These are phyloP conservation scores for Heliangelus exortis DNA, from an alignment of 2,797 vertebrate species.

Conservation along the genomic window DNA sequence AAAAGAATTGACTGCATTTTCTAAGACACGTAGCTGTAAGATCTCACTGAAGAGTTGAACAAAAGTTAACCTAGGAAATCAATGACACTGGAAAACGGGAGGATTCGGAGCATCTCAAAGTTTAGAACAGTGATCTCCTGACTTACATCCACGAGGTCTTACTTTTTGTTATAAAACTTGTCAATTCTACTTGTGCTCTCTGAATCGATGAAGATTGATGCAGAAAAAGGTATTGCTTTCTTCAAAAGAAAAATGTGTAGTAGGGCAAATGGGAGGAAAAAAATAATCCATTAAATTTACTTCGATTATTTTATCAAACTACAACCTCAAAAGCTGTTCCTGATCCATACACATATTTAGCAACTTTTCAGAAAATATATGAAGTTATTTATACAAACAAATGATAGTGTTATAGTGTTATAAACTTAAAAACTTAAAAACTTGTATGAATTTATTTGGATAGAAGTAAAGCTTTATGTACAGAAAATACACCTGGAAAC, in stretches of 20 bases:
- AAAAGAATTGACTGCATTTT: background rate
- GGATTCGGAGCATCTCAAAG: background rate
- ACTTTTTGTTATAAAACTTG: background rate
- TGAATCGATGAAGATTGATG: background rate
- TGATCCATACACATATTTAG: background rate
- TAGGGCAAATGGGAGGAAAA: background rate
- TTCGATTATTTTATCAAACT: background rate
- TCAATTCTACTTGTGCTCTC: background rate
- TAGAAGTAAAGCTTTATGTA: background rate
- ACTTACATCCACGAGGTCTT: background rate
- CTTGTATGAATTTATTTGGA: background rate
- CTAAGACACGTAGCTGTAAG: background rate
- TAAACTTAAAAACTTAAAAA: background rate
- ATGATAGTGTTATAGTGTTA: background rate
- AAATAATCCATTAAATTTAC: background rate
- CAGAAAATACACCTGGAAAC: background rate
- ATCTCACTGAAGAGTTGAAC: background rate
- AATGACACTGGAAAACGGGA: background rate
- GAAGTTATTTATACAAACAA: background rate
- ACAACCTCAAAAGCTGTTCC: background rate
- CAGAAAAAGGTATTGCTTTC: background rate
- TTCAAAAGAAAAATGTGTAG: background rate
- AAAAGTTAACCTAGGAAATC: constrained; percentile 5
- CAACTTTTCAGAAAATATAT: background rate
- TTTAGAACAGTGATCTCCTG: background rate